Evolutionary conservation across 2,113 vertebrate genomes (phyloP), one percentile per base, ranked within the genome.

Genomic region (Pheucticus melanocephalus): DNA sequence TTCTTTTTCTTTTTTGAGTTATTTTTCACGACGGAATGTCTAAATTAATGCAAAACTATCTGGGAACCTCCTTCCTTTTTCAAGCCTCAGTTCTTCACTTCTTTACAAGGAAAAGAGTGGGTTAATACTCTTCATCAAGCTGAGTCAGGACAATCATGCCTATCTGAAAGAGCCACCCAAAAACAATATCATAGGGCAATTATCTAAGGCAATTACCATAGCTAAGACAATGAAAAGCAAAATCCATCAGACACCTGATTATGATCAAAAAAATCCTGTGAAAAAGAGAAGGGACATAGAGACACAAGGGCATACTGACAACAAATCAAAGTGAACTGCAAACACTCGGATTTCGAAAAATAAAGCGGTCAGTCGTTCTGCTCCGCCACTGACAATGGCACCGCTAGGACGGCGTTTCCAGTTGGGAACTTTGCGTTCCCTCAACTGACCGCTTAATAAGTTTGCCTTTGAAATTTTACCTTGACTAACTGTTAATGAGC

Each of bases 201-300:
- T 96, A 95, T 88, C 88, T 90, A 78, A 93, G 88, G 91, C 72
- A 92, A 88, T 90, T 94, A 92, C 96, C 92, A 84, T 81, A 80
- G 80, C 95, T 95, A 92, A 94, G 80, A 97, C 96, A 97, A 97
- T 95, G 88, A 91, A 96, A 92, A 90, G 51, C 48, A 81, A 96
- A 95, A 95, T 71, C 64, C 27, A 94, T 64, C 83, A 86, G 94
- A 96, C 95, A 96, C 86, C 73, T 94, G 95, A 97, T 96, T 93
- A 95, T 44, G 92, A 95, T 97, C 95, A 97, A 97, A 96, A 94
- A 94, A 88, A 92, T 54, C 30, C 48, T 42, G 79, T 82, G 85
- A 88, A 90, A 96, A 93, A 72, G 48, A 73, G 76, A 94, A 95
- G 33, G 90, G 63, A 61, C 94, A 92, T 8, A 71, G 28, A 83